A percentile compares a stretch with the other conserved stretches of the same genome.
Evolutionary conservation across 2,888 invertebrate species (phyloP).

Genomic region (Cistogaster globosa): DNA sequence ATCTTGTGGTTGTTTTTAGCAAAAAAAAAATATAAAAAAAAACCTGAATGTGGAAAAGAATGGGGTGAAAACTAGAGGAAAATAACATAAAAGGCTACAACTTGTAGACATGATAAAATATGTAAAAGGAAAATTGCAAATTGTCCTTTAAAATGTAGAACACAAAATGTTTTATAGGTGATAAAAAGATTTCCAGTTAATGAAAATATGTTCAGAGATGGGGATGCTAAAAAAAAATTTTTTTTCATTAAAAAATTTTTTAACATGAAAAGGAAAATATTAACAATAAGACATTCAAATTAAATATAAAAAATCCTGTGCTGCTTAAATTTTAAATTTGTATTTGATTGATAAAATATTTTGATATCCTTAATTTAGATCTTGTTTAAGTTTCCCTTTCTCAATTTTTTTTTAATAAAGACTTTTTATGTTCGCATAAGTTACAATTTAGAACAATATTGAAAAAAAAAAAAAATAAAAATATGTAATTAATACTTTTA

Average conservation of each 20-base stretch:
- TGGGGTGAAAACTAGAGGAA: neutral
- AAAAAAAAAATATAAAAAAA: neutral
- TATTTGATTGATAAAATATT: too few relatives aligned
- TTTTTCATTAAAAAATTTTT: neutral
- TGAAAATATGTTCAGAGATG: slow-evolving; percentile 49
- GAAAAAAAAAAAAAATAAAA: too few relatives aligned
- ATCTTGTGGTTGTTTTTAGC: slow-evolving; percentile 62
- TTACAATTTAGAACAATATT: too few relatives aligned
- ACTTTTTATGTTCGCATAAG: too few relatives aligned
- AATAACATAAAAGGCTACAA: slow-evolving; percentile 26
- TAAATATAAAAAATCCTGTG: too few relatives aligned
- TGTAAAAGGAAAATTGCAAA: slow-evolving; percentile 35
- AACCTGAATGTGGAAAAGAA: slow-evolving; percentile 28
- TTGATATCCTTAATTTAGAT: too few relatives aligned
- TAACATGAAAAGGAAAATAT: too few relatives aligned
- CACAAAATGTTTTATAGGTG: slow-evolving; percentile 59
- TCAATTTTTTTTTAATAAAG: too few relatives aligned
- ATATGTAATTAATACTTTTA: too few relatives aligned
- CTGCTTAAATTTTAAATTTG: too few relatives aligned
- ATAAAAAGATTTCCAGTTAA: slow-evolving; percentile 64
- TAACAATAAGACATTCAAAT: too few relatives aligned
- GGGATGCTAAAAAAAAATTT: neutral
- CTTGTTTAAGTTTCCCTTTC: too few relatives aligned
- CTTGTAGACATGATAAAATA: slow-evolving; percentile 60
- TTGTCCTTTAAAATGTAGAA: slow-evolving; percentile 1